phyloP scores from a whole-genome alignment of 2,113 vertebrate species.

The Ctenomys sociabilis region DNA sequence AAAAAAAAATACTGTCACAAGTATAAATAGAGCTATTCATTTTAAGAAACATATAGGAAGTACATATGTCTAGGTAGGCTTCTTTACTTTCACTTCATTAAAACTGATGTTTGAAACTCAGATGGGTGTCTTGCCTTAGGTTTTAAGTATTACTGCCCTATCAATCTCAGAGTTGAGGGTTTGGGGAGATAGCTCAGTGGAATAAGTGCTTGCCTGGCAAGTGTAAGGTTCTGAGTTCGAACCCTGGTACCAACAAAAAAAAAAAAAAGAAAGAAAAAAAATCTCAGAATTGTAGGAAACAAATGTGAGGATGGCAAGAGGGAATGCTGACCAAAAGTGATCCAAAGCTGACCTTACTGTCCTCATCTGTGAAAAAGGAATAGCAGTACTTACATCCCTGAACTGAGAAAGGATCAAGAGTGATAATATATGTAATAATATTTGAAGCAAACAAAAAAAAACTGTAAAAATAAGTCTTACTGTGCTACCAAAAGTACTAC shows the following conservation, averaged over 20 bases:
- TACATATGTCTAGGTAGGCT: neutral
- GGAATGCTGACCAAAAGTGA: neutral
- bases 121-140: slow-evolving; percentile 34
- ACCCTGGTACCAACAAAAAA: no score
- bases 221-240: no score
- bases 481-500: neutral
- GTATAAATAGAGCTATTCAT: slow-evolving; percentile 19
- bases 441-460: slow-evolving; percentile 42
- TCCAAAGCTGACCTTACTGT: neutral
- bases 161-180: neutral
- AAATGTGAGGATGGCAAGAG: neutral
- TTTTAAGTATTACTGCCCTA: slow-evolving; percentile 26
- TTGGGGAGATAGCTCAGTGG: no score
- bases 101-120: slow-evolving; percentile 56
- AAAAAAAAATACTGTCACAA: slow-evolving; percentile 26
- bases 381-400: neutral
- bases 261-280: no score
- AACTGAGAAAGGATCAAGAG: neutral
- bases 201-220: no score
- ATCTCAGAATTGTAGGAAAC: slow-evolving; percentile 2
- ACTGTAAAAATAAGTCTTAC: slow-evolving; percentile 30
- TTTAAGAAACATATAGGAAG: slow-evolving; percentile 45
- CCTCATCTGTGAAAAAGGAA: slow-evolving; percentile 10
- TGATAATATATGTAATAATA: neutral
- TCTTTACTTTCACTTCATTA: slow-evolving; percentile 48